Evolutionary conservation across 2,113 vertebrate genomes (phyloP), one percentile per base, ranked within the genome.

Genomic region (Jaculus jaculus): DNA sequence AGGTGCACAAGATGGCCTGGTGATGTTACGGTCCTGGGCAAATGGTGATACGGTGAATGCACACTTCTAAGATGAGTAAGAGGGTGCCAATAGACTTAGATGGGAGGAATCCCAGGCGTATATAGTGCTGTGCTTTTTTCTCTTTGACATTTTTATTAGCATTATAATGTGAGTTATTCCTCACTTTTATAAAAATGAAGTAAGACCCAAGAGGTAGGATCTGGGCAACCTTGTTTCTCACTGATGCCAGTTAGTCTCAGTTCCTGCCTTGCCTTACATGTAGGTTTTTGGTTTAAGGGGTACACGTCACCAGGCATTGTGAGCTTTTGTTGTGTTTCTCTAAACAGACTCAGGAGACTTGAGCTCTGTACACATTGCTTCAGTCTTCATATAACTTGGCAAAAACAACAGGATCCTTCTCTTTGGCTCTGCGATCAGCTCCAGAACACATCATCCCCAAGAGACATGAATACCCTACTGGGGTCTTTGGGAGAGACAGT

Each of bases 141-240:
- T 58, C 21, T 28, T 73, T 51, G 92, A 88, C 63, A 26, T 73
- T 66, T 95, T 89, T 77, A 88, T 88, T 89, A 83, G 82, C 86
- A 71, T 80, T 89, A 24, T 8, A 58, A 2, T 61, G 63, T 73
- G 85, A 91, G 8, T 84, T 37, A 80, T 74, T 88, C 71, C 78
- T 74, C 75, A 47, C 65, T 84, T 42, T 54, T 90, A 39, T 60
- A 89, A 91, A 84, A 93, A 39, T 61, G 68, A 91, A 84, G 28
- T 66, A 65, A 80, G 87, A 83, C 42, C 16, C 21, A 71, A 92
- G 65, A 85, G 77, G 79, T 51, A 69, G 37, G 13, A 32, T 82
- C 74, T 73, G 39, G 74, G 82, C 66, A 94, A 90, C 24, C 80
- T 37, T 94, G 51, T 78, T 95, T 84, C 71, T 92, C 13, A 3